Conservation (phyloP, 2,888 invertebrate species). For the Drosophila rellima region DNA sequence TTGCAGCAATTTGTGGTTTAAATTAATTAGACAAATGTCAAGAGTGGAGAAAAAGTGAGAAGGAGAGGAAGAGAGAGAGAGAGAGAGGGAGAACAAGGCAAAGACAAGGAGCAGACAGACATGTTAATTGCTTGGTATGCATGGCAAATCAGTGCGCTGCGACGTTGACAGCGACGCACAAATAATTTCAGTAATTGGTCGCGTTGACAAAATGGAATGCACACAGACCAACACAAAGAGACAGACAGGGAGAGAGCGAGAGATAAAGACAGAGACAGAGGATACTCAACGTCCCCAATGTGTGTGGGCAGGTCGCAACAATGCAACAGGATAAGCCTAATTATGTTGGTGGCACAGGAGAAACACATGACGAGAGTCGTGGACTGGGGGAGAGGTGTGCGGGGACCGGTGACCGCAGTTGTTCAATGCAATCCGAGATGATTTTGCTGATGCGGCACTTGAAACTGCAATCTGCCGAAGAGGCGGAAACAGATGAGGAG, state of each 20-base stretch:
- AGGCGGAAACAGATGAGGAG: background rate
- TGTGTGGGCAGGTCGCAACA: constrained; percentile 25
- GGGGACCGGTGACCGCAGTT: constrained; percentile 5
- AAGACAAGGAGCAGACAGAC: constrained; percentile 4
- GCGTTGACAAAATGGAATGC: constrained; percentile 52
- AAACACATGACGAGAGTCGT: background rate
- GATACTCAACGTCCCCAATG: constrained; percentile 11
- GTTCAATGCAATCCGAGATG: constrained; percentile 49
- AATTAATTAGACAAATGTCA: constrained; percentile 46
- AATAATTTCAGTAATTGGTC: constrained; percentile 64
- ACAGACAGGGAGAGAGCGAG: background rate
- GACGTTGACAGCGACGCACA: constrained; percentile 36
- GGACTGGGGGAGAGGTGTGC: background rate
- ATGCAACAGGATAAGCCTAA: constrained; percentile 68
- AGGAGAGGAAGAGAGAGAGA: background rate
- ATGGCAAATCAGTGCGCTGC: constrained; percentile 42
- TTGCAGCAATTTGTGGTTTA: constrained; percentile 22
- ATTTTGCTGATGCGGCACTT: constrained; percentile 37
- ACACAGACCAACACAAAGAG: background rate
- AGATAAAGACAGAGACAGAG: background rate
- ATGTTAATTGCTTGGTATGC: constrained; percentile 54
- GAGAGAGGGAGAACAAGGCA: background rate
- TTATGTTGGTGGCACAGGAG: constrained; percentile 42
- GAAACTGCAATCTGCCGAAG: constrained; percentile 9
- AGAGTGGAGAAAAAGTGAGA: background rate